Conservation (phyloP, 2,113 vertebrate genomes). For the Corythornis madagascariensis region DNA sequence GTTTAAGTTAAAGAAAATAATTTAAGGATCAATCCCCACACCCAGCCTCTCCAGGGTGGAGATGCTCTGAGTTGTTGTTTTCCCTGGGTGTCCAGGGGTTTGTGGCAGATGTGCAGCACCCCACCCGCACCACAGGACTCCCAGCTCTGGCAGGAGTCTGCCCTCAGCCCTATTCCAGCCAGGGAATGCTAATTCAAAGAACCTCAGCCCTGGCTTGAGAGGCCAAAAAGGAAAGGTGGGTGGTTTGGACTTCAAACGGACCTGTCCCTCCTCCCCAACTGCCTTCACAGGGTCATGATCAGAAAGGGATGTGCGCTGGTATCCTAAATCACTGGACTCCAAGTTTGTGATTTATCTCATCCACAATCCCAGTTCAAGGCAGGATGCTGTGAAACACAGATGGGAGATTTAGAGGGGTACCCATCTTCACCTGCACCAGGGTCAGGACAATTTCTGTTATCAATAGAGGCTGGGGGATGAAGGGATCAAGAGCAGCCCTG, state of each 20-base stretch:
- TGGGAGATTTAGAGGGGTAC: background rate
- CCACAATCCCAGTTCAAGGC: background rate
- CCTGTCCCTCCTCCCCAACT: background rate
- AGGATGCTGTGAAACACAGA: background rate
- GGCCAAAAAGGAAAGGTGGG: background rate
- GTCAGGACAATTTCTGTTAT: no score
- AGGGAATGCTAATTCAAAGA: background rate
- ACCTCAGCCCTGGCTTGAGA: rapidly evolving
- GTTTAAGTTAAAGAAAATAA: background rate
- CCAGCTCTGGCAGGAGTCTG: rapidly evolving
- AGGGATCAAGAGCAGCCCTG: no score
- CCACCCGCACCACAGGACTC: rapidly evolving
- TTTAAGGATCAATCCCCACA: background rate
- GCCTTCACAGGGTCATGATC: background rate
- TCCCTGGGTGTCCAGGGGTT: rapidly evolving
- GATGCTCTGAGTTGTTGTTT: background rate
- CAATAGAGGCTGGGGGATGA: no score
- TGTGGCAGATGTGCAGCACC: background rate
- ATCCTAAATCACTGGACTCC: background rate
- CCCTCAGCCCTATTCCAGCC: background rate
- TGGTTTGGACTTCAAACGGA: background rate
- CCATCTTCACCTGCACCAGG: background rate
- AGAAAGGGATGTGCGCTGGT: background rate
- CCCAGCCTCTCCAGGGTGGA: background rate
- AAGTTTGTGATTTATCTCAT: background rate